Base-by-base conservation (phyloP, 2,888 invertebrate species). In the Volucella bombylans region DNA sequence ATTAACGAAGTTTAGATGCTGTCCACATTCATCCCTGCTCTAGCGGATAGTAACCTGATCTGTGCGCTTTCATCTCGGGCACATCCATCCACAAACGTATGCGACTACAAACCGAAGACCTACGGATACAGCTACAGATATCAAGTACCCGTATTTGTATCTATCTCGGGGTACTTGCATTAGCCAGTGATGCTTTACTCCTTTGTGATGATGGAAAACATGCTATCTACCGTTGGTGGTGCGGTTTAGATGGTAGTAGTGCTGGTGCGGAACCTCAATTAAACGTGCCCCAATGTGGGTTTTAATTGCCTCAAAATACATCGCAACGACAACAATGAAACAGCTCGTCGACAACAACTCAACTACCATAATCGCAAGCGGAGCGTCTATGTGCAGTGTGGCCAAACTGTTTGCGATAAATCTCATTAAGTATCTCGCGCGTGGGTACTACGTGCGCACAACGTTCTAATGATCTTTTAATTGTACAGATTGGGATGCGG, bases 1-100 rank as follows among this genome's bases (percentile, higher is more conserved):
- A 85, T 85, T 85, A 85, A 85, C 81, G 81, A 81, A 81, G 45
- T 80, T 85, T 81, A 85, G 81, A 85, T 85, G 85, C 81, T 85
- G 85, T 85, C 81, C 85, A 76, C 71, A 71, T 80, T 72, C 31
- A 31, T 62, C 41, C 54, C 72, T 76, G 38, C 77, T 64, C 78
- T 64, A 59, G 31, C 41, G 11, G 55, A 64, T 62, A 57, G 85
- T 85, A 85, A 85, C 81, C 76, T 85, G 85, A 85, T 85, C 67
- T 54, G 67, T 76, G 71, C 81, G 81, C 85, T 81, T 85, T 85
- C 81, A 85, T 80, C 85, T 80, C 62, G 50, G 69, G 68, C 62
- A 14, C 62, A 82, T 79, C 41, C 49, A 73, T 73, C 54, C 71
- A 41, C 23, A 45, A 73, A 73, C 62, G 73, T 64, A 74, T 65